Evolutionary conservation across 1,140 invertebrate species (phyloP), one percentile per base, ranked within the genome.

Genomic region (Euura saliciscinereae): DNA sequence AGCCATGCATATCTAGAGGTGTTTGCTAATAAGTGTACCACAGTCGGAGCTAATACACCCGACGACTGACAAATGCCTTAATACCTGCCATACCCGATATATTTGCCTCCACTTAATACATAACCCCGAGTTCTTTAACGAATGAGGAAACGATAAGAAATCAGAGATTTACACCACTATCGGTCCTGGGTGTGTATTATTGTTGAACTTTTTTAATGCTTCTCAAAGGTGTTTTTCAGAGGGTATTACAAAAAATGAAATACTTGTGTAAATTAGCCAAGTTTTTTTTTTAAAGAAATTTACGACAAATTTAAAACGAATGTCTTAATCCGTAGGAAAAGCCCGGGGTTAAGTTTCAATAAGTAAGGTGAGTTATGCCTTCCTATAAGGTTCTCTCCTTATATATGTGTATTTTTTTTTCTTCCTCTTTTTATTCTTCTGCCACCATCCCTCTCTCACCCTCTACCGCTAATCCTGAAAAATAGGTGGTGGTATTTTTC

Each of bases 31-130:
- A 83, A 83, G 82, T 82, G 78, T 84, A 83, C 77, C 42, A 72
- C 67, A 70, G 59, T 70, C 59, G 72, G 45, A 69, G 77, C 82
- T 82, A 84, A 85, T 82, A 83, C 82, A 59, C 51, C 82, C 80
- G 75, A 78, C 68, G 71, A 74, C 78, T 83, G 82, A 85, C 81
- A 85, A 85, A 85, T 85, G 83, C 80, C 79, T 81, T 82, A 85
- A 85, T 82, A 82, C 82, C 83, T 83, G 83, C 79, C 83, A 80
- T 79, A 77, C 78, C 66, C 82, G 82, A 28, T 28, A 28, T 28
- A 28, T 28, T 28, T 28, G 28, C 28, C 28, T 28, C 28, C 28
- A 28, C 28, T 28, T 28, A 28, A 28, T 28, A 28, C 28, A 28
- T 28, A 28, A 28, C 28, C 28, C 28, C 28, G 28, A 28, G 28